Evolutionary conservation across 2,888 invertebrate genomes (phyloP), one percentile per base, ranked within the genome.

Genomic region (Cryptocephalus primarius): DNA sequence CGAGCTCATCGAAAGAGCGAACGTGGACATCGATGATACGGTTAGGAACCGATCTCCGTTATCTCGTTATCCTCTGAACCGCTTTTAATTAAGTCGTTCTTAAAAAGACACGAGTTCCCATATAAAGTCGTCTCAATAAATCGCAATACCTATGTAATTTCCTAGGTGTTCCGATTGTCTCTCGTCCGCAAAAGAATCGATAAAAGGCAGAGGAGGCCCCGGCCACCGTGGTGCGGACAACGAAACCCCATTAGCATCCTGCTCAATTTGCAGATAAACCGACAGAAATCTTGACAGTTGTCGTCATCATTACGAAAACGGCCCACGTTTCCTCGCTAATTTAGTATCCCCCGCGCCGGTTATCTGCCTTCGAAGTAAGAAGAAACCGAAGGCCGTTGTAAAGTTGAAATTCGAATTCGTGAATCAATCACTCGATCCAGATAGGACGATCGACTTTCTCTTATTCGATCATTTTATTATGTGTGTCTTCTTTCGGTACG

Each of bases 171-270:
- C 45, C 47, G 36, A 47, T 45, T 48, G 50, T 52, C 38, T 39
- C 50, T 49, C 46, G 50, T 55, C 55, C 55, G 52, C 55, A 55
- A 55, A 48, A 43, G 22, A 22, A 43, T 43, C 50, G 54, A 54
- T 52, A 55, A 48, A 45, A 32, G 36, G 33, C 40, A 40, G 39
- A 44, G 43, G 12, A 41, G 22, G 33, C 43, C 34, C 40, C 44
- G 55, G 51, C 58, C 58, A 51, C 55, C 55, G 48, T 43, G 47
- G 48, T 45, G 48, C 40, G 44, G 48, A 58, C 58, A 58, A 44
- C 52, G 46, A 55, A 56, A 53, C 48, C 48, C 58, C 58, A 58
- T 58, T 58, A 58, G 50, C 47, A 50, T 52, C 44, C 36, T 11
- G 44, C 48, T 42, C 50, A 50, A 49, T 54, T 54, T 44, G 50